phyloP scores from a whole-genome alignment of 2,797 vertebrate genomes.

The Iguana delicatissima region DNA sequence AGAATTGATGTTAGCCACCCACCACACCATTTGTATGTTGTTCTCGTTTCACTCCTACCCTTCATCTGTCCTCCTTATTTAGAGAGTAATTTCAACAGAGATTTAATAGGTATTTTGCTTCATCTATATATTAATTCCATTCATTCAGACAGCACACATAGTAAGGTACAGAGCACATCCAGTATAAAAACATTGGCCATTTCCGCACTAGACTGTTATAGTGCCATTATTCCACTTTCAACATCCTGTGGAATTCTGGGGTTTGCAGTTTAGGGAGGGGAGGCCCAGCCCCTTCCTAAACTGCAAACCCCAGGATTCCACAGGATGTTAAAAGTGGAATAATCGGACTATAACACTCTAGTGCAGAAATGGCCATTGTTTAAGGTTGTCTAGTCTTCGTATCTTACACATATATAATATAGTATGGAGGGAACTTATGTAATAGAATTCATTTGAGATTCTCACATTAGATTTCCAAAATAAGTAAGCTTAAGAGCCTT shows the following conservation, averaged over 20 bases:
- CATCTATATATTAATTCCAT: constrained; percentile 14
- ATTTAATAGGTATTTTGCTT: constrained; percentile 11
- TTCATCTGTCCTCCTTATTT: constrained; percentile 42
- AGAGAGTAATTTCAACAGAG: background rate
- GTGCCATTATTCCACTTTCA: no score
- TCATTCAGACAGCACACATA: background rate
- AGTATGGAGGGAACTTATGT: background rate
- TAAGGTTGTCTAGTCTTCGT: background rate
- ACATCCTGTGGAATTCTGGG: no score
- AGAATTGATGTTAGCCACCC: constrained; percentile 21
- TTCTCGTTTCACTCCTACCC: constrained; percentile 36
- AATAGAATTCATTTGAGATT: background rate
- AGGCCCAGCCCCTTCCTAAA: no score
- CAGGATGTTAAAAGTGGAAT: no score
- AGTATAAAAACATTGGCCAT: background rate
- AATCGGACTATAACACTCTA: no score
- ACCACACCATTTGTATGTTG: constrained; percentile 20
- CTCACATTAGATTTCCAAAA: background rate
- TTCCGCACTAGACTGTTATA: no score
- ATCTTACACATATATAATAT: background rate
- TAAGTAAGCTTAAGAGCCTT: no score
- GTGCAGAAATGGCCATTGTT: no score
- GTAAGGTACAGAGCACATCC: background rate
- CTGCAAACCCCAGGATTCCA: no score
- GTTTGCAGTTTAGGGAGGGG: no score